Evolutionary conservation across 2,113 vertebrate species (phyloP).

Genomic region (Polypterus senegalus): DNA sequence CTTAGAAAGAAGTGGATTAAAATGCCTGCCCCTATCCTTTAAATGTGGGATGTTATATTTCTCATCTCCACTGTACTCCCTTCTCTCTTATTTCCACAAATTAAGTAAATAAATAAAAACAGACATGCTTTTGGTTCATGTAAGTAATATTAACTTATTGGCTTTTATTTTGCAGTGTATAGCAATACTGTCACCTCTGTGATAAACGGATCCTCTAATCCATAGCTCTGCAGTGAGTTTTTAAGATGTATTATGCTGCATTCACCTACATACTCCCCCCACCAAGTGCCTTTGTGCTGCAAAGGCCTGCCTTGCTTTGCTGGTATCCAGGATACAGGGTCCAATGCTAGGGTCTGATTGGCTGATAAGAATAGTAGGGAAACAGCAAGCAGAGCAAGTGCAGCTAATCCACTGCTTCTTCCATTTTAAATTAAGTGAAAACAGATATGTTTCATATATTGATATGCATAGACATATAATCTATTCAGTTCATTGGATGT

Average conservation of each 20-base stretch:
- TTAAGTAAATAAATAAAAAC: background rate
- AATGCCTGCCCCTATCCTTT: too few species aligned
- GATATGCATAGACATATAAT: too few species aligned
- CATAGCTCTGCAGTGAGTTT: background rate
- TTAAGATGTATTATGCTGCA: conserved; percentile 16
- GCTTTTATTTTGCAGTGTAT: background rate
- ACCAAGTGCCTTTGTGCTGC: conserved; percentile 27
- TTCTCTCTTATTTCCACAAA: background rate
- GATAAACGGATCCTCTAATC: too few species aligned
- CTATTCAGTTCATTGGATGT: too few species aligned
- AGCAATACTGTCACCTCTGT: too few species aligned
- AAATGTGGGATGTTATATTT: too few species aligned
- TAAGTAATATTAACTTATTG: background rate
- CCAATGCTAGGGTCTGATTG: conserved; percentile 36
- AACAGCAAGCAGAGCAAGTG: conserved; percentile 35
- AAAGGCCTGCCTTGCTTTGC: conserved; percentile 35
- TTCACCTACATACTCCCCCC: conserved; percentile 14
- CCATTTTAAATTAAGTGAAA: conserved; percentile 24
- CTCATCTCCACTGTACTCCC: too few species aligned
- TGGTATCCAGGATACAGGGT: conserved; percentile 47
- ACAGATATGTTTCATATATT: too few species aligned
- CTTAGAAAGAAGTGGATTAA: too few species aligned
- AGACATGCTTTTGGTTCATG: background rate
- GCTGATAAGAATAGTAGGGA: conserved; percentile 32
- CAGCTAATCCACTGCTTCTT: conserved; percentile 24